These are phyloP conservation scores for Oreochromis spilurus DNA, from an alignment of 2,113 vertebrate species.

Conservation along the genomic window DNA sequence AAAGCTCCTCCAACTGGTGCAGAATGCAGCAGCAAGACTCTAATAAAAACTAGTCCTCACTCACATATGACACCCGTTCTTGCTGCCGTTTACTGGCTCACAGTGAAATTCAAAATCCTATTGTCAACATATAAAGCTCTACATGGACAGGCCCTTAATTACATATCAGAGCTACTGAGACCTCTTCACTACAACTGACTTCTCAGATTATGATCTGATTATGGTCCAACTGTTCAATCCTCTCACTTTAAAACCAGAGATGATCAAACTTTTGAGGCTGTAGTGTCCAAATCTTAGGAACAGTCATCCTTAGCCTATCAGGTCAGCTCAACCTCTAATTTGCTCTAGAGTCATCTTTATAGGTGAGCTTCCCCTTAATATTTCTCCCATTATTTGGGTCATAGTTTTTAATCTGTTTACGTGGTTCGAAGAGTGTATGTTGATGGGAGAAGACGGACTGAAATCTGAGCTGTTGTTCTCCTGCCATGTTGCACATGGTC, in stretches of 20 bases:
- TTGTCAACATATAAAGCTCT: not conserved
- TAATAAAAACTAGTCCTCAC: too few relatives aligned
- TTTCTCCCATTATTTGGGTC: accelerated
- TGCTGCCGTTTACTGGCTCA: not conserved
- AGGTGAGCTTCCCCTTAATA: not conserved
- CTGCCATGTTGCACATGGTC: not conserved
- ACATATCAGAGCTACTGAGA: not conserved
- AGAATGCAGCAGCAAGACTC: too few relatives aligned
- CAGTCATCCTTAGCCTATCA: not conserved
- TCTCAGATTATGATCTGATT: accelerated
- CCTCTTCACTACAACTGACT: not conserved
- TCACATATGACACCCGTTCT: too few relatives aligned
- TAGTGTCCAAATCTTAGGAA: not conserved
- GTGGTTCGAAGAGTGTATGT: accelerated
- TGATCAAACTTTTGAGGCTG: not conserved
- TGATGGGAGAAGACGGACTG: not conserved
- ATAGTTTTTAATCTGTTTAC: not conserved
- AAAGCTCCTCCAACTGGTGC: too few relatives aligned
- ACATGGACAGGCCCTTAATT: not conserved
- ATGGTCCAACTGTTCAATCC: not conserved
- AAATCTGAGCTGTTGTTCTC: not conserved
- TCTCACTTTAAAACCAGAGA: not conserved
- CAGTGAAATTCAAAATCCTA: not conserved
- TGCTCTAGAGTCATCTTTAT: not conserved
- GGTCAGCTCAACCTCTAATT: not conserved